A percentile compares a stretch with the other conserved stretches of the same genome.
Evolutionary conservation across 2,888 invertebrate species (phyloP).

Genomic region (Ophonus ardosiacus): DNA sequence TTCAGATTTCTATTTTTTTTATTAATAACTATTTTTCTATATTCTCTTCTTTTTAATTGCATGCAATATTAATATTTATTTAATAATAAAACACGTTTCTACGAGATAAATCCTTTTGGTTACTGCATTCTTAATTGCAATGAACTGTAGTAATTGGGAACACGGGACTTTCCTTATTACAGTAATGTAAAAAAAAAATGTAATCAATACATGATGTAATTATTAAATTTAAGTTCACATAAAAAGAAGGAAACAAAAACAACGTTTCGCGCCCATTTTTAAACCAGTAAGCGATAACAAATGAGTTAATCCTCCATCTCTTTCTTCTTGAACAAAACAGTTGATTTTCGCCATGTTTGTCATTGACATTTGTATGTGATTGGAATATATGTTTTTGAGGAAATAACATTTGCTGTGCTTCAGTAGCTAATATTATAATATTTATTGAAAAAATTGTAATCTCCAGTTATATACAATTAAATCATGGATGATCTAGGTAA

Average conservation of each 20-base stretch:
- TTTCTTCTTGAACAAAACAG: background rate
- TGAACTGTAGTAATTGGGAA: too few relatives aligned
- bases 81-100: too few relatives aligned
- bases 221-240: too few relatives aligned
- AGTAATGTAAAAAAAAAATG: too few relatives aligned
- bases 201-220: too few relatives aligned
- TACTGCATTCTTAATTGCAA: too few relatives aligned
- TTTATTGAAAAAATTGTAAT: background rate
- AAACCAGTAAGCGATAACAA: background rate
- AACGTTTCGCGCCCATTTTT: conserved; percentile 5
- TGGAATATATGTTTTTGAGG: background rate
- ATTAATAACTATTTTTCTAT: too few relatives aligned
- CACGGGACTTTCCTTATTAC: too few relatives aligned
- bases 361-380: conserved; percentile 42
- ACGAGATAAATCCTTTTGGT: too few relatives aligned
- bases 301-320: background rate
- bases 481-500: conserved; percentile 74
- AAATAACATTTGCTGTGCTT: conserved; percentile 12
- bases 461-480: conserved; percentile 42
- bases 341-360: conserved; percentile 53
- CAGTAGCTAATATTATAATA: conserved; percentile 10
- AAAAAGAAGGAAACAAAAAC: background rate
- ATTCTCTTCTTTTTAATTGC: too few relatives aligned
- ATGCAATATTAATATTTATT: too few relatives aligned
- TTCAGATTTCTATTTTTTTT: too few relatives aligned